Conservation (phyloP, 1,140 invertebrate species). For the Rhopalosiphum padi region DNA sequence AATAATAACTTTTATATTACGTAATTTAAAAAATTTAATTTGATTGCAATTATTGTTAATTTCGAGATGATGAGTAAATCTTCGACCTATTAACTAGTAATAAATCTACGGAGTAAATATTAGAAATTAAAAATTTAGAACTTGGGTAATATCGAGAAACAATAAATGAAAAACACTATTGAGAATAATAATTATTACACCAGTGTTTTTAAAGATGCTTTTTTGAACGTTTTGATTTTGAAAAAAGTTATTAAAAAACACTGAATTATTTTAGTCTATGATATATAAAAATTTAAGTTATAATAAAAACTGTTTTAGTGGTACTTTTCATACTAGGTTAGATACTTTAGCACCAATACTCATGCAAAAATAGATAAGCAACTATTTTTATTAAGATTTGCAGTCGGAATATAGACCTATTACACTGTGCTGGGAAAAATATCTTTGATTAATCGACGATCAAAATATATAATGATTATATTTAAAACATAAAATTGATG, state of each 20-base stretch:
- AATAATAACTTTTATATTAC: neutral
- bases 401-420: neutral
- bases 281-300: too few relatives aligned
- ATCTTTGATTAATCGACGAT: too few relatives aligned
- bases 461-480: too few relatives aligned
- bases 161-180: neutral
- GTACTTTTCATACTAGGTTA: neutral
- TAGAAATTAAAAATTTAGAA: too few relatives aligned
- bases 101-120: too few relatives aligned
- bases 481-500: too few relatives aligned
- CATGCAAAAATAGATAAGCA: neutral
- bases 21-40: neutral
- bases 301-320: neutral
- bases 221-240: neutral
- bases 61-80: neutral
- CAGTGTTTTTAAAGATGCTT: neutral
- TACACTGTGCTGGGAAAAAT: neutral
- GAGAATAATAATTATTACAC: neutral
- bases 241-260: neutral
- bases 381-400: neutral
- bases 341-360: neutral
- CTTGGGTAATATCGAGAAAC: too few relatives aligned
- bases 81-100: too few relatives aligned
- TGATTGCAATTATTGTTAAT: neutral
- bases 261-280: too few relatives aligned